Percentiles rank a stretch among this genome's conserved stretches.
phyloP scores from a whole-genome alignment of 1,140 invertebrate genomes.

The Phocides pigmalion region DNA sequence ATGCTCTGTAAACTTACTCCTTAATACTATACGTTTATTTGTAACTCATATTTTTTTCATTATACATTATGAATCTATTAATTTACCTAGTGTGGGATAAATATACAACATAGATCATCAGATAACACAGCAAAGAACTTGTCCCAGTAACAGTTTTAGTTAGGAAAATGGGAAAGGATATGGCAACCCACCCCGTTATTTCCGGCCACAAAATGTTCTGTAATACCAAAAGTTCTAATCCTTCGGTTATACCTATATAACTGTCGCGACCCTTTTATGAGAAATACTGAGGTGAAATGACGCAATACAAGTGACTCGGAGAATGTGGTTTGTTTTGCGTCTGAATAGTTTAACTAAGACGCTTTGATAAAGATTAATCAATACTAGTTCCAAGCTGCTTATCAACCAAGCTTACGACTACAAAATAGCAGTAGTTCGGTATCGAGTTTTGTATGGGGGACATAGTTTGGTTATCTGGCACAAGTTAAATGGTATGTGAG shows the following conservation, averaged over 20 bases:
- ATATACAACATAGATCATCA: slow-evolving; percentile 10
- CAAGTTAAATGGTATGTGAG: slow-evolving; percentile 73
- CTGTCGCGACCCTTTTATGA: slow-evolving; percentile 6
- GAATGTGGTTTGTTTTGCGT: slow-evolving; percentile 4
- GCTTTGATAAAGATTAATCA: slow-evolving; percentile 17
- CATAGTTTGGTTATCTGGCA: slow-evolving; percentile 59
- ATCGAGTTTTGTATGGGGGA: slow-evolving; percentile 48
- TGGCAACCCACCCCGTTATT: slow-evolving; percentile 19
- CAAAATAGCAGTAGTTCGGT: slow-evolving; percentile 34
- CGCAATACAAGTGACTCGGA: slow-evolving; percentile 8
- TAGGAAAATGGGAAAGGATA: slow-evolving; percentile 19
- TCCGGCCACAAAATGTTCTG: slow-evolving; percentile 23
- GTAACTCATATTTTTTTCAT: too few species aligned
- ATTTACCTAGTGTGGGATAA: background rate
- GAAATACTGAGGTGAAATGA: slow-evolving; percentile 7
- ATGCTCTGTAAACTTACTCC: too few species aligned
- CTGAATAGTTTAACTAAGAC: background rate
- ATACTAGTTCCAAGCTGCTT: slow-evolving; percentile 7
- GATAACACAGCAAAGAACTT: slow-evolving; percentile 14
- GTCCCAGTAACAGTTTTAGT: slow-evolving; percentile 17
- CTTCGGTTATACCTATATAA: slow-evolving; percentile 6
- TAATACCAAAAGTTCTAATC: slow-evolving; percentile 32
- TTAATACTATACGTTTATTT: too few species aligned
- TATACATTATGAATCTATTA: too few species aligned
- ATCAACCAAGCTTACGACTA: background rate